Conservation (phyloP, 1,140 invertebrate species). For the Campoletis sonorensis region DNA sequence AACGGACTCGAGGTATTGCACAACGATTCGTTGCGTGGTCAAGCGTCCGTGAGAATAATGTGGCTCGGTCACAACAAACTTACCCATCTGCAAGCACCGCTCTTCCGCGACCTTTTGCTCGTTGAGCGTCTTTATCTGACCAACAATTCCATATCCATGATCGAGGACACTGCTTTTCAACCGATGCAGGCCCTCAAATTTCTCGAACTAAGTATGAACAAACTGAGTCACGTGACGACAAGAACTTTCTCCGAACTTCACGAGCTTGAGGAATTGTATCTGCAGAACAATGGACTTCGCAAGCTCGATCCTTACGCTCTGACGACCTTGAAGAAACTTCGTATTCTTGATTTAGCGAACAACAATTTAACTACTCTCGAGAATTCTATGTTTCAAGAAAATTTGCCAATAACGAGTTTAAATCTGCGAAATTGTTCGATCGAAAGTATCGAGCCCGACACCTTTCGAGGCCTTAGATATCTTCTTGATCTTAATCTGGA, state of each 20-base stretch:
- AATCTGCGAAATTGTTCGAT: slow-evolving; percentile 81
- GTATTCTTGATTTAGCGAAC: slow-evolving; percentile 80
- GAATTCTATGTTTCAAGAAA: slow-evolving; percentile 80
- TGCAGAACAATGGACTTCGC: slow-evolving; percentile 79
- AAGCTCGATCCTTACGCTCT: slow-evolving; percentile 79
- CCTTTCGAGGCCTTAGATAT: slow-evolving; percentile 81
- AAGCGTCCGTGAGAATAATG: slow-evolving; percentile 89
- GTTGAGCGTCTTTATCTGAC: slow-evolving; percentile 89
- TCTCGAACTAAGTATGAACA: slow-evolving; percentile 88
- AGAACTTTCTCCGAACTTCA: slow-evolving; percentile 83
- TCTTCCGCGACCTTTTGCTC: slow-evolving; percentile 86
- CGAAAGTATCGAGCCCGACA: slow-evolving; percentile 79
- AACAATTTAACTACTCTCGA: slow-evolving; percentile 79
- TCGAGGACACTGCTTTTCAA: slow-evolving; percentile 88
- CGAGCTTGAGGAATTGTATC: slow-evolving; percentile 82
- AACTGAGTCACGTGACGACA: slow-evolving; percentile 80
- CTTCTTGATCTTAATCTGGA: slow-evolving; percentile 84
- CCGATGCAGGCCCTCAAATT: slow-evolving; percentile 86
- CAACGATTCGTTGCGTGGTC: slow-evolving; percentile 86
- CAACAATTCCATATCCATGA: slow-evolving; percentile 87
- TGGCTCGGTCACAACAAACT: slow-evolving; percentile 91
- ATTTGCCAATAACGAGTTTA: slow-evolving; percentile 78
- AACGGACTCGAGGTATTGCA: slow-evolving; percentile 88
- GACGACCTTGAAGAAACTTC: slow-evolving; percentile 79
- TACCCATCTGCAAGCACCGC: slow-evolving; percentile 81